phyloP scores from a whole-genome alignment of 2,888 invertebrate genomes.

The Gortyna flavago region DNA sequence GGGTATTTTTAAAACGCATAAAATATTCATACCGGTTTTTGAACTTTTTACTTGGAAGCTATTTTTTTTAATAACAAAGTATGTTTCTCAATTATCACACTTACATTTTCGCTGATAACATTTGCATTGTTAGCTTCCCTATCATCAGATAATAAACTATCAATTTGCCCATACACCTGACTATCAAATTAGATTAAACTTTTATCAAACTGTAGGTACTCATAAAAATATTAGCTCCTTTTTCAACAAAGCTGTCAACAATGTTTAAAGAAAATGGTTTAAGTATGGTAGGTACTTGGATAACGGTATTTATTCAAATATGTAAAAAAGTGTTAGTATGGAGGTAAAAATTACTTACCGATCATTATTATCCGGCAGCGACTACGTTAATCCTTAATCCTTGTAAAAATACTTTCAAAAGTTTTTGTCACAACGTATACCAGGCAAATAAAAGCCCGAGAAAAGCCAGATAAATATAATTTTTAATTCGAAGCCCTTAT shows the following conservation, averaged over 20 bases:
- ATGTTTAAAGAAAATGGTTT: neutral
- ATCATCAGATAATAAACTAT: neutral
- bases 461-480: neutral
- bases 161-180: neutral
- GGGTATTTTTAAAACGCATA: constrained; percentile 21
- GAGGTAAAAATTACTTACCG: constrained; percentile 78
- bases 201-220: neutral
- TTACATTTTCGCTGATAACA: neutral
- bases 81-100: neutral
- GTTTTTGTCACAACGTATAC: constrained; percentile 69
- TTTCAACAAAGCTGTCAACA: neutral
- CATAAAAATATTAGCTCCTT: neutral
- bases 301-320: constrained; percentile 30
- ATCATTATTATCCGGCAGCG: constrained; percentile 84
- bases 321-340: constrained; percentile 20
- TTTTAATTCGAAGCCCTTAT: constrained; percentile 17
- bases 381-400: constrained; percentile 78
- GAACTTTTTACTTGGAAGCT: neutral
- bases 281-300: neutral
- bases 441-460: constrained; percentile 39
- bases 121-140: neutral
- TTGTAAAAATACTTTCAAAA: constrained; percentile 81
- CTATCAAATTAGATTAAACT: constrained; percentile 19
- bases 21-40: constrained; percentile 36
- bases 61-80: neutral